Evolutionary conservation across 2,888 invertebrate species (phyloP).

Genomic region (Drosophila mulleri): DNA sequence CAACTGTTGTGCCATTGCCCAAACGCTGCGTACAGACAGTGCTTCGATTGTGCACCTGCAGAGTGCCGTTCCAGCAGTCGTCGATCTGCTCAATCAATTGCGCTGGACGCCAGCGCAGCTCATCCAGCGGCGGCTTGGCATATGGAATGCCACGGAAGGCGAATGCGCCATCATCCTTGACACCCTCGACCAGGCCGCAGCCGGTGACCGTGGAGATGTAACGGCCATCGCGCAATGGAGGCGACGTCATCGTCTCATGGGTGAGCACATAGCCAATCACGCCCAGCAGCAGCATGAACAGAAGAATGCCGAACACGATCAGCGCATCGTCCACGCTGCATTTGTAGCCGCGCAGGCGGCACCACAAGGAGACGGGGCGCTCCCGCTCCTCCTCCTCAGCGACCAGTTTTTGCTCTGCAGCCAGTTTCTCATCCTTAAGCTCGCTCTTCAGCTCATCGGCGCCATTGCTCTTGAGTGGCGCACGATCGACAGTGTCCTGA

Average conservation of each 20-base stretch:
- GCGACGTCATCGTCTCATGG: conserved; percentile 86
- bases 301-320: conserved; percentile 87
- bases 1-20: conserved; percentile 88
- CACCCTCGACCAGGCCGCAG: conserved; percentile 92
- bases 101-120: conserved; percentile 90
- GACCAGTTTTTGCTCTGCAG: conserved; percentile 82
- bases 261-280: conserved; percentile 88
- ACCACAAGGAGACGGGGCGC: conserved; percentile 86
- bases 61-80: conserved; percentile 92
- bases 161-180: conserved; percentile 91
- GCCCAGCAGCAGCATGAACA: conserved; percentile 87
- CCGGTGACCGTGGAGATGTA: conserved; percentile 90
- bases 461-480: conserved; percentile 86
- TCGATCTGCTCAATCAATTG: conserved; percentile 88
- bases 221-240: conserved; percentile 90
- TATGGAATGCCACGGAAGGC: conserved; percentile 94
- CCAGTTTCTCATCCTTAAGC: conserved; percentile 86
- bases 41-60: conserved; percentile 88
- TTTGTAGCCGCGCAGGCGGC: conserved; percentile 88
- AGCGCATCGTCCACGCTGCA: conserved; percentile 88
- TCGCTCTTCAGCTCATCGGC: conserved; percentile 89
- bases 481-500: conserved; percentile 87
- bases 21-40: conserved; percentile 90
- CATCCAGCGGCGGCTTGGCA: conserved; percentile 90
- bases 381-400: conserved; percentile 77